Evolutionary conservation across 2,888 invertebrate genomes (phyloP), one percentile per base, ranked within the genome.

Genomic region (Scaptomyza caliginosa): DNA sequence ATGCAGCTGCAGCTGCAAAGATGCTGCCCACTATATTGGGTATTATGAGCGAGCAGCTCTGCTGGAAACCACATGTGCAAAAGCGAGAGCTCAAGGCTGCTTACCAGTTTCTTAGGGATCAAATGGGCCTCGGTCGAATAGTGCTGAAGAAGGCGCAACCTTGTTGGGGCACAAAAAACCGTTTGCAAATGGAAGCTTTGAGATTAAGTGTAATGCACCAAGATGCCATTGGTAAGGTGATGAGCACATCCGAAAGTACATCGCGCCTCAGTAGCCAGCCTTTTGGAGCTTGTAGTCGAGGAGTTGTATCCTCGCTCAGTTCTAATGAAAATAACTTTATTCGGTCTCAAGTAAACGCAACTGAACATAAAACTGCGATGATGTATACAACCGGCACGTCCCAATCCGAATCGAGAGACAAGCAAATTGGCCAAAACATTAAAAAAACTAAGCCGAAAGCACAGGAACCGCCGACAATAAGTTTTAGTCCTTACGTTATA

Each of bases 1-100:
- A 99, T 92, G 97, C 97, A 16, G 96, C 96, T 92, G 99, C 99
- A 0, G 97, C 99, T 0, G 95, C 97, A 77, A 98, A 99, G 92
- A 97, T 98, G 0, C 93, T 99, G 54, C 98, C 99, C 0, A 93
- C 92, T 52, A 95, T 99, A 74, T 94, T 97, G 26, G 95, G 96
- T 78, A 97, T 99, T 82, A 98, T 99, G 99, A 96, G 95, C 0
- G 96, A 97, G 88, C 98, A 99, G 90, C 93, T 99, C 43, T 94
- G 95, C 76, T 99, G 99, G 99, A 93, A 91, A 39, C 94, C 94
- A 54, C 92, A 93, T 0, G 95, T 95, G 88, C 94, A 95, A 88
- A 92, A 94, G 94, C 94, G 93, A 82, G 98, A 99, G 93, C 92
- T 94, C 11, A 95, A 95, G 81, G 87, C 92, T 38, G 98, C 98